Conservation (phyloP, 2,888 invertebrate species). For the Oscheius sp. region DNA sequence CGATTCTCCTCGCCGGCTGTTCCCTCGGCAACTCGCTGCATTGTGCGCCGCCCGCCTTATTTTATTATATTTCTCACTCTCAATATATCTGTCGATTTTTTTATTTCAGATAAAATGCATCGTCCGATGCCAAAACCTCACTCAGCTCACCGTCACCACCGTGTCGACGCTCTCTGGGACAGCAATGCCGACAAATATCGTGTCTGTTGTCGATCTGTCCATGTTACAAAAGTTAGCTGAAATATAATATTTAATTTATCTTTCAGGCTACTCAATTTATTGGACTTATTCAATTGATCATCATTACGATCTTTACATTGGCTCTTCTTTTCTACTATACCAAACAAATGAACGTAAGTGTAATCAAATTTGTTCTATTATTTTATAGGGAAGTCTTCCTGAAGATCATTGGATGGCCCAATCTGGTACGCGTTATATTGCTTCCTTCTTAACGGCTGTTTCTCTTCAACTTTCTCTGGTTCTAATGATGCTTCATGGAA, state of each 20-base stretch:
- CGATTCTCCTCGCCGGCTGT: constrained; percentile 7
- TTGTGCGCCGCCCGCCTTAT: neutral
- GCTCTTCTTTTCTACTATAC: constrained; percentile 54
- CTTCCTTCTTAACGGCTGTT: constrained; percentile 52
- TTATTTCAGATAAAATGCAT: constrained; percentile 1
- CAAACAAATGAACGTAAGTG: constrained; percentile 29
- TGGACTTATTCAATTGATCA: constrained; percentile 65
- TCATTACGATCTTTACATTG: constrained; percentile 59
- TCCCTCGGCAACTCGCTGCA: neutral
- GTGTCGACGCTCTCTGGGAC: constrained; percentile 64
- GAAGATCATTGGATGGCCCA: constrained; percentile 32
- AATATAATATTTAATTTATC: neutral
- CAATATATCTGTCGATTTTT: neutral
- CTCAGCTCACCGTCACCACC: constrained; percentile 27
- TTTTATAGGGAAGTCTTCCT: constrained; percentile 20
- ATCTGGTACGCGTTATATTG: constrained; percentile 44
- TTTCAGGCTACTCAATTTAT: constrained; percentile 62
- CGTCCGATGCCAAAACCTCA: constrained; percentile 28
- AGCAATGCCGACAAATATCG: constrained; percentile 65
- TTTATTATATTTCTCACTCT: neutral
- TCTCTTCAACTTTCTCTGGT: constrained; percentile 53
- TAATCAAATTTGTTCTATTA: neutral
- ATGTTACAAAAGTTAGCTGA: constrained; percentile 64
- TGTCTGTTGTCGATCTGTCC: constrained; percentile 63
- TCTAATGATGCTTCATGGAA: constrained; percentile 66